Evolutionary conservation across 30 jellyfish, hydroid and myxozoan genomes (phyloP).

Genomic region (Chrysaora quinquecirrha): DNA sequence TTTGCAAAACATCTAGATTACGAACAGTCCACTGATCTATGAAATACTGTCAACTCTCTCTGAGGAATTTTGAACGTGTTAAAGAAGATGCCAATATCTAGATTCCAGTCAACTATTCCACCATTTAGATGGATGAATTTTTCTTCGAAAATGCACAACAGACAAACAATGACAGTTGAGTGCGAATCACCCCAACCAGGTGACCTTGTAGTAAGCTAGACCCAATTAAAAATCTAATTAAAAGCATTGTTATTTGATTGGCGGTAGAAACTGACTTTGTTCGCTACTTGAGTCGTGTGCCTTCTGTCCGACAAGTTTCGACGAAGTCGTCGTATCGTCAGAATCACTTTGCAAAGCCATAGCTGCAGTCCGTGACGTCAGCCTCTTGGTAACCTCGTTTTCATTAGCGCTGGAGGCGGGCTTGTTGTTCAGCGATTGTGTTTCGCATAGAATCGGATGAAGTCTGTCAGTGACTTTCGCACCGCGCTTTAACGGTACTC

Average conservation of each 20-base stretch:
- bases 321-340: neutral
- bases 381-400: conserved; percentile 18
- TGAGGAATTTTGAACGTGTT: too few relatives aligned
- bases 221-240: too few relatives aligned
- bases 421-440: conserved; percentile 30
- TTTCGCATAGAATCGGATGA: conserved; percentile 50
- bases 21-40: too few relatives aligned
- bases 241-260: conserved; percentile 33
- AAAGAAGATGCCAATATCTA: too few relatives aligned
- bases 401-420: neutral
- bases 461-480: conserved; percentile 55
- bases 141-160: too few relatives aligned
- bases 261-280: conserved; percentile 69
- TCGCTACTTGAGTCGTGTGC: conserved; percentile 44
- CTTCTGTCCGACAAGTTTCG: conserved; percentile 26
- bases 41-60: too few relatives aligned
- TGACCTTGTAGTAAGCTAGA: too few relatives aligned
- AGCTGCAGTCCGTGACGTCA: conserved; percentile 51
- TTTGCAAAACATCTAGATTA: too few relatives aligned
- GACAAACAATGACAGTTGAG: too few relatives aligned
- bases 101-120: too few relatives aligned
- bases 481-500: conserved; percentile 52
- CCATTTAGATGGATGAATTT: too few relatives aligned
- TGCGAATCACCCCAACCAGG: too few relatives aligned
- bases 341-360: conserved; percentile 42